Evolutionary conservation across 2,797 vertebrate species (phyloP).

Genomic region (Myoxocephalus aenaeus): DNA sequence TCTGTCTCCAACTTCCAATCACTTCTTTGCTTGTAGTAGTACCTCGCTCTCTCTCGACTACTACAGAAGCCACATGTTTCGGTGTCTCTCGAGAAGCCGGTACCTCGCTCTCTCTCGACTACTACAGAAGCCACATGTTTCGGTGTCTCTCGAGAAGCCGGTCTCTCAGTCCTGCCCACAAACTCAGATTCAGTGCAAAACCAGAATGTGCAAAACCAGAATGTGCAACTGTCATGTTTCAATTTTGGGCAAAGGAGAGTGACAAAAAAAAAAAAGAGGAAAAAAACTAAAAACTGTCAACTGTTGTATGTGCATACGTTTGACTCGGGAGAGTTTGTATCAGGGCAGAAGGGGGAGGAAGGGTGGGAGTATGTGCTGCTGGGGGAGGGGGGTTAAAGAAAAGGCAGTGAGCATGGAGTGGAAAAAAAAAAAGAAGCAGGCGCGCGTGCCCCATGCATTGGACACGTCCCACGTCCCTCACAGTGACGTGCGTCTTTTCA

Average conservation of each 20-base stretch:
- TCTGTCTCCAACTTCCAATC: constrained; percentile 21
- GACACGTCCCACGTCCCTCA: constrained; percentile 1
- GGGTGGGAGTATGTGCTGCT: neutral
- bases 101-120: neutral
- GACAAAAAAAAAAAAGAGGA: neutral
- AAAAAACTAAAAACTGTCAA: constrained; percentile 14
- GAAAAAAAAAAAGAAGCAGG: constrained; percentile 1
- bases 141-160: neutral
- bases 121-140: constrained; percentile 17
- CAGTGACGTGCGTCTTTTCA: constrained; percentile 12
- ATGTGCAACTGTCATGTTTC: constrained; percentile 66
- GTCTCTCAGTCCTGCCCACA: constrained; percentile 4
- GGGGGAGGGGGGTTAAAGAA: neutral
- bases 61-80: constrained; percentile 16
- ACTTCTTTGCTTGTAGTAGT: neutral
- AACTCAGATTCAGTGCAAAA: neutral
- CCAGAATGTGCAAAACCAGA: too few relatives aligned
- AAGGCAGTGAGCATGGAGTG: constrained; percentile 14
- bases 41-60: neutral
- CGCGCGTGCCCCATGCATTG: neutral
- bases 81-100: neutral
- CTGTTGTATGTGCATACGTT: constrained; percentile 11
- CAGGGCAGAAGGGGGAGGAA: neutral
- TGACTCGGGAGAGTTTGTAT: constrained; percentile 17
- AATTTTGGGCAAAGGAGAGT: constrained; percentile 4